phyloP scores from a whole-genome alignment of 2,113 vertebrate genomes.

The Pogona vitticeps region DNA sequence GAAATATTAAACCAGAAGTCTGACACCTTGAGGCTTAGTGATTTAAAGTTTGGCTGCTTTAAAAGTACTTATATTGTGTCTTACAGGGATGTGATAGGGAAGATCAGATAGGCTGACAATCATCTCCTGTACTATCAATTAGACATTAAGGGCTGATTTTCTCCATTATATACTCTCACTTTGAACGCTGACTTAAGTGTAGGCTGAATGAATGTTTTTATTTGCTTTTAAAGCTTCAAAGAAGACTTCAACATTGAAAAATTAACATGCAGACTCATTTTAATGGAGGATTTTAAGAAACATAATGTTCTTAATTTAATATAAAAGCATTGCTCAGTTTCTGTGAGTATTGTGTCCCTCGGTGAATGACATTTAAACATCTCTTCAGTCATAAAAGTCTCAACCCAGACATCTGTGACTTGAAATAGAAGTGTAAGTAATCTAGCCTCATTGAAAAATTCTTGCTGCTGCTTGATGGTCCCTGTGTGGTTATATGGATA shows the following conservation, averaged over 20 bases:
- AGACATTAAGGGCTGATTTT: conserved; percentile 37
- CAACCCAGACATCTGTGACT: not conserved
- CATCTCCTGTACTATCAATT: conserved; percentile 4
- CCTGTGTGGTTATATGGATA: not conserved
- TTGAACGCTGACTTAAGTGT: conserved; percentile 29
- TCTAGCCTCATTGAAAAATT: not conserved
- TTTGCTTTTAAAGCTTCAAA: not conserved
- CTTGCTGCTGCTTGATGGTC: not conserved
- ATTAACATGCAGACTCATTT: conserved; percentile 43
- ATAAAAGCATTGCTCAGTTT: conserved; percentile 28
- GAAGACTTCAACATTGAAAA: conserved; percentile 20
- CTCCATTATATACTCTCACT: conserved; percentile 49
- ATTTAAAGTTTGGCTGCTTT: conserved; percentile 35
- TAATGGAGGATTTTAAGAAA: conserved; percentile 38
- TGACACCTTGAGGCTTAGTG: conserved; percentile 48
- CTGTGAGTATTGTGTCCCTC: not conserved
- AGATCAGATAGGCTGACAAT: conserved; percentile 31
- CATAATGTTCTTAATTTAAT: conserved; percentile 31
- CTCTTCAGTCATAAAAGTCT: conserved; percentile 15
- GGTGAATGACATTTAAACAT: conserved; percentile 30
- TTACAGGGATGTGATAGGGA: conserved; percentile 33
- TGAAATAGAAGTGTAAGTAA: not conserved
- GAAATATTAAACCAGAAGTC: conserved; percentile 72
- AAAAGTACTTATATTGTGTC: conserved; percentile 51
- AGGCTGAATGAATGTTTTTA: conserved; percentile 36